Percentiles rank a stretch among this genome's conserved stretches.
phyloP scores from a whole-genome alignment of 2,888 invertebrate genomes.

The Fabriciana adippe region DNA sequence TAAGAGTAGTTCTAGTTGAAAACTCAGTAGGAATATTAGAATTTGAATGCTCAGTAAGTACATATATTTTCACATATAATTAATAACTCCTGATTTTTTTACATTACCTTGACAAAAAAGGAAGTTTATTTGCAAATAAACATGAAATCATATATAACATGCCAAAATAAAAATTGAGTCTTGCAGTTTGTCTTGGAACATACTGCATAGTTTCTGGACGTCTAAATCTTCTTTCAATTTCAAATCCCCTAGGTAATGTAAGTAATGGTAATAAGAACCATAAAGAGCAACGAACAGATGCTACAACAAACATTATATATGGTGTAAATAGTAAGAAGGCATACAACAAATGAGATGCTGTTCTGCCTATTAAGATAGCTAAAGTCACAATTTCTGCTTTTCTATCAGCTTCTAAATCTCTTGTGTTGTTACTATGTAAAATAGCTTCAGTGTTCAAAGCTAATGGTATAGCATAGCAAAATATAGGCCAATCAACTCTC shows the following conservation, averaged over 20 bases:
- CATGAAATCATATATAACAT: constrained; percentile 93
- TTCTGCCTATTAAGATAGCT: constrained; percentile 95
- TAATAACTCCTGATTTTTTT: constrained; percentile 14
- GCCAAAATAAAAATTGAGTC: constrained; percentile 94
- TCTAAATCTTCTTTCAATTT: constrained; percentile 94
- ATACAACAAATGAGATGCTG: constrained; percentile 94
- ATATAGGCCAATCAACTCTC: constrained; percentile 93
- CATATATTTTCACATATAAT: constrained; percentile 24
- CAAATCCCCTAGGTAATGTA: constrained; percentile 93
- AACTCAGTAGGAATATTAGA: constrained; percentile 22
- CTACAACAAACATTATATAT: constrained; percentile 93
- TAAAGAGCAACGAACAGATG: constrained; percentile 90
- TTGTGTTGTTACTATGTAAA: constrained; percentile 96
- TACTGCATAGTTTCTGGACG: constrained; percentile 88
- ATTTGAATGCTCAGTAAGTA: constrained; percentile 47
- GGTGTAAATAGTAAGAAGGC: constrained; percentile 94
- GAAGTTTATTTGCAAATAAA: constrained; percentile 85
- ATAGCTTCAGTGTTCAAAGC: constrained; percentile 98
- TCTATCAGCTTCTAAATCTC: constrained; percentile 93
- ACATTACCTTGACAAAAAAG: constrained; percentile 75
- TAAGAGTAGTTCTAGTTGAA: not conserved
- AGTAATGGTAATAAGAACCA: constrained; percentile 95
- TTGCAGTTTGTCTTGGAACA: constrained; percentile 94
- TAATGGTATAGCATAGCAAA: constrained; percentile 96
- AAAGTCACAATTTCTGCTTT: constrained; percentile 96